Conservation (phyloP, 2,888 invertebrate genomes). For the Psylliodes chrysocephalus region DNA sequence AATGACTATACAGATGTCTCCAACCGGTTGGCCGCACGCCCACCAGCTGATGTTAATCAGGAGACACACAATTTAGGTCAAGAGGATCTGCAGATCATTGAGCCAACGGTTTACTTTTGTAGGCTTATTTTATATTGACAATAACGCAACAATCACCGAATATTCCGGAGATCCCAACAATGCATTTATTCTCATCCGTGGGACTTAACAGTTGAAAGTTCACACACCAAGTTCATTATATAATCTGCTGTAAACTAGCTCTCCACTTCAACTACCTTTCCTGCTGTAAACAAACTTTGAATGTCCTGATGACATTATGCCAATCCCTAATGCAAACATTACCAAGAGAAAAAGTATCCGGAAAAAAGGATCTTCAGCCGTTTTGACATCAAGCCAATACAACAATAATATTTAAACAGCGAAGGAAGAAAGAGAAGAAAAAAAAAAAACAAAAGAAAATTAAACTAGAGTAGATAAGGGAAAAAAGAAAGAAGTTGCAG, state of each 20-base stretch:
- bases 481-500: too few species aligned
- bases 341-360: background rate
- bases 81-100: background rate
- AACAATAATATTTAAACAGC: background rate
- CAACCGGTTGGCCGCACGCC: background rate
- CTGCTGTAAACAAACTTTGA: background rate
- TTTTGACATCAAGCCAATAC: background rate
- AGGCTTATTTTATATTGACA: background rate
- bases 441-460: too few species aligned
- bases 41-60: background rate
- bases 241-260: slow-evolving; percentile 1
- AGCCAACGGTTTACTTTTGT: background rate
- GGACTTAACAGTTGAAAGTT: background rate
- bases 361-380: slow-evolving; percentile 9
- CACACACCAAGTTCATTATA: background rate
- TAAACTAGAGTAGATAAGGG: too few species aligned
- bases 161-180: background rate
- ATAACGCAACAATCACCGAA: background rate
- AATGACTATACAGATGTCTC: background rate
- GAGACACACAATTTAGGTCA: background rate
- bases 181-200: background rate
- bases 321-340: background rate
- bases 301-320: background rate
- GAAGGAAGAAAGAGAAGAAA: background rate
- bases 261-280: background rate